Base-by-base conservation (phyloP, 2,888 invertebrate genomes). In the Coenonympha arcania region DNA sequence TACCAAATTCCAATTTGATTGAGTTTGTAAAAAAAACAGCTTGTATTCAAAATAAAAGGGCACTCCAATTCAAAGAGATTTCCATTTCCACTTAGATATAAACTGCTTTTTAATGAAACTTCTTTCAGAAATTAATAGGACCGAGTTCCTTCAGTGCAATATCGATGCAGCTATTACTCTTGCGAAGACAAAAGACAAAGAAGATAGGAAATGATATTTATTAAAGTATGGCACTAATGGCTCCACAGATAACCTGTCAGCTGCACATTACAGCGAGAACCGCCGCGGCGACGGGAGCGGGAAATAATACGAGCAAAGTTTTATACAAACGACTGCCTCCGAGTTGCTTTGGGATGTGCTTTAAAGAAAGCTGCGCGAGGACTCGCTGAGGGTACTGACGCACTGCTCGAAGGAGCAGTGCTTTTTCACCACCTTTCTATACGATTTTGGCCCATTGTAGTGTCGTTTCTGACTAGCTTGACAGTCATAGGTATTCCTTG, bases 271-370 rank as follows among this genome's bases (percentile, higher is more conserved):
- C 56, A 54, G 54, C 53, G 50, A 56, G 55, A 54, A 55, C 57
- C 50, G 49, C 54, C 52, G 50, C 48, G 31, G 52, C 53, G 55
- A 50, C 52, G 52, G 51, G 56, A 57, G 54, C 50, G 48, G 51
- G 55, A 60, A 57, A 59, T 56, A 60, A 52, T 62, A 56, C 51
- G 55, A 57, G 54, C 42, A 66, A 74, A 77, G 65, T 76, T 78
- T 73, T 74, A 72, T 66, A 75, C 73, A 76, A 73, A 76, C 72
- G 71, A 72, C 71, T 71, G 66, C 65, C 73, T 69, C 71, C 75
- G 71, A 76, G 71, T 74, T 76, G 66, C 64, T 69, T 67, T 63
- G 66, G 66, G 66, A 60, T 65, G 62, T 65, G 63, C 66, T 69
- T 71, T 71, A 70, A 71, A 69, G 73, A 74, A 75, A 68, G 73